Conservation (phyloP, 2,888 invertebrate species). For the Nephrotoma appendiculata region DNA sequence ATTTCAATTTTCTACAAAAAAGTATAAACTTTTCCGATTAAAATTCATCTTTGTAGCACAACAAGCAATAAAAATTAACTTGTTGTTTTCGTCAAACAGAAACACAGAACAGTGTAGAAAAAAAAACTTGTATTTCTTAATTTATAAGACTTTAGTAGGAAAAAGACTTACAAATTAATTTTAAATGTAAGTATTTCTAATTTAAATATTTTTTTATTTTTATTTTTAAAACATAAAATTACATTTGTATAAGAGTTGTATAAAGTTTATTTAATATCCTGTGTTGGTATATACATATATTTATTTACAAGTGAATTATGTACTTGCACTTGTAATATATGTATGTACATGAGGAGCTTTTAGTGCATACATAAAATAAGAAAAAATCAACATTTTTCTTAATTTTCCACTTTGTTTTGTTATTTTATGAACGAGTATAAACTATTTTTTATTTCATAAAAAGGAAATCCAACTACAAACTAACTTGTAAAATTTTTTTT, state of each 20-base stretch:
- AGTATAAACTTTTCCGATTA: background rate
- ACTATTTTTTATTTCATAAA: background rate
- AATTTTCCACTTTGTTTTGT: background rate
- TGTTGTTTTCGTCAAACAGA: background rate
- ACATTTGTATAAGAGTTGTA: background rate
- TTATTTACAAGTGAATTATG: too few relatives aligned
- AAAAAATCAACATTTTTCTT: background rate
- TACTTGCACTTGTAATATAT: too few relatives aligned
- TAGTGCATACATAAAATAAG: background rate
- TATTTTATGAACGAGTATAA: background rate
- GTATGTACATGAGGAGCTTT: background rate
- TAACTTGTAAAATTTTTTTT: background rate
- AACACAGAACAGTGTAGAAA: background rate
- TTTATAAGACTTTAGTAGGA: background rate
- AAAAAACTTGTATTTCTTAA: background rate
- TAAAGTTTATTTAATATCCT: background rate
- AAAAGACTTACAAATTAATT: background rate
- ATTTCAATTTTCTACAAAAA: background rate
- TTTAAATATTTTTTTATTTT: background rate
- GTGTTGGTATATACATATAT: background rate
- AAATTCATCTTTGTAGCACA: background rate
- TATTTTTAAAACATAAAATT: background rate
- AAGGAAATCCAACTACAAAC: background rate
- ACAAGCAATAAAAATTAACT: background rate
- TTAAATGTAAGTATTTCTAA: background rate